Percentiles rank a stretch among this genome's conserved stretches.
Evolutionary conservation across 2,797 vertebrate genomes (phyloP).

Genomic region (Microcaecilia unicolor): DNA sequence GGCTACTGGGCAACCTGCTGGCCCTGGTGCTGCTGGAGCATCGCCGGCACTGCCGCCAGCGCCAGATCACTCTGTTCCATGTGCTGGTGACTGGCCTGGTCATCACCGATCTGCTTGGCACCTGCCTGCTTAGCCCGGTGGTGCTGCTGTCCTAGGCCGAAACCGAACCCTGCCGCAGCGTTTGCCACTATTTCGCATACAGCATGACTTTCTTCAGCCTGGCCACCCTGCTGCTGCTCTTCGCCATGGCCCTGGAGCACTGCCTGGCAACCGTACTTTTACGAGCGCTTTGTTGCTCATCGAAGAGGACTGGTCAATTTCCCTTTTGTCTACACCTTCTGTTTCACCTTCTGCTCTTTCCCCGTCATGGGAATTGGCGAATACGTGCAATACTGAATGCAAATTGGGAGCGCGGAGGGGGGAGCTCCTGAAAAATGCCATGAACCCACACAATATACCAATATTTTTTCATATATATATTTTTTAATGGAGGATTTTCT

Average conservation of each 20-base stretch:
- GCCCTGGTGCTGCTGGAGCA: conserved; percentile 71
- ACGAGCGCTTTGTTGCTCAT: conserved; percentile 27
- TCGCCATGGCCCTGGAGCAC: conserved; percentile 65
- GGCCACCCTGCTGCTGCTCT: conserved; percentile 76
- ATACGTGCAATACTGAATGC: conserved; percentile 78
- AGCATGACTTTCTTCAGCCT: conserved; percentile 89
- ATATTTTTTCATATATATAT: no score
- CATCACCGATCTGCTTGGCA: conserved; percentile 80
- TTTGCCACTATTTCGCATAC: conserved; percentile 73
- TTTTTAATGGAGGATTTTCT: no score
- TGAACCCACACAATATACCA: no score
- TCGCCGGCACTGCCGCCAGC: conserved; percentile 26
- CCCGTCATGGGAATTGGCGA: conserved; percentile 60
- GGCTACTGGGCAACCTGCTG: conserved; percentile 74
- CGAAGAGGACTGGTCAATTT: conserved; percentile 49
- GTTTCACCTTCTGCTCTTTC: conserved; percentile 63
- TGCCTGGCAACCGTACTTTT: conserved; percentile 42
- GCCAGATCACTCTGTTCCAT: conserved; percentile 55
- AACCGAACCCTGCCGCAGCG: conserved; percentile 47
- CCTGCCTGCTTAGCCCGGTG: conserved; percentile 76
- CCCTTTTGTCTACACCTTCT: conserved; percentile 53
- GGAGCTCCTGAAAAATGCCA: no score
- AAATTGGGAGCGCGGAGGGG: no score
- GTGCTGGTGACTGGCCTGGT: conserved; percentile 75
- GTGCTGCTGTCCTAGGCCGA: conserved; percentile 69